A percentile compares a stretch with the other conserved stretches of the same genome.
These are phyloP conservation scores for Schizopygopsis malacanthus DNA, from an alignment of 2,797 vertebrate genomes.

Conservation along the genomic window DNA sequence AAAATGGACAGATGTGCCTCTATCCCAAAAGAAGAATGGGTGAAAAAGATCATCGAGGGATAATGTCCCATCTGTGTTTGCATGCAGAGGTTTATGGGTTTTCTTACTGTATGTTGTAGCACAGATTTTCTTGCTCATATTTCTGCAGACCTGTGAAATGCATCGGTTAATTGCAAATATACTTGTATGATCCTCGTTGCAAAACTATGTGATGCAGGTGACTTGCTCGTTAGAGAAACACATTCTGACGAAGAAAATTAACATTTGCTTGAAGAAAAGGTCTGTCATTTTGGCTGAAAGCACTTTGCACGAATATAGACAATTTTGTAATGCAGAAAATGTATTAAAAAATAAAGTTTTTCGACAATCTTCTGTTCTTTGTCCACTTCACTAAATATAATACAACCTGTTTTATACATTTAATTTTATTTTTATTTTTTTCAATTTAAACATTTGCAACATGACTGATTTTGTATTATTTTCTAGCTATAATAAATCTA, in stretches of 20 bases:
- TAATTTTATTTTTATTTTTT: too few relatives aligned
- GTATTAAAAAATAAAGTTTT: background rate
- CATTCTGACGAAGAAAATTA: background rate
- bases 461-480: too few relatives aligned
- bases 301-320: background rate
- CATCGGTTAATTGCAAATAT: background rate
- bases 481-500: too few relatives aligned
- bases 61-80: background rate
- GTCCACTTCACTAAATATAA: background rate
- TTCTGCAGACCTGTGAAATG: background rate
- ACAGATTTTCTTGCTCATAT: background rate
- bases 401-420: too few relatives aligned
- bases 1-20: background rate
- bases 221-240: background rate
- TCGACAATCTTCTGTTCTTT: background rate
- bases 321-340: background rate
- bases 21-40: slow-evolving; percentile 35
- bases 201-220: background rate
- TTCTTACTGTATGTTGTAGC: background rate
- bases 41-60: background rate
- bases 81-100: background rate
- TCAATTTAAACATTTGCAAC: too few relatives aligned
- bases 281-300: background rate
- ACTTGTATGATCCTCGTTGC: background rate
- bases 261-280: background rate